phyloP scores from a whole-genome alignment of 2,888 invertebrate species.

The Caenorhabditis becei region DNA sequence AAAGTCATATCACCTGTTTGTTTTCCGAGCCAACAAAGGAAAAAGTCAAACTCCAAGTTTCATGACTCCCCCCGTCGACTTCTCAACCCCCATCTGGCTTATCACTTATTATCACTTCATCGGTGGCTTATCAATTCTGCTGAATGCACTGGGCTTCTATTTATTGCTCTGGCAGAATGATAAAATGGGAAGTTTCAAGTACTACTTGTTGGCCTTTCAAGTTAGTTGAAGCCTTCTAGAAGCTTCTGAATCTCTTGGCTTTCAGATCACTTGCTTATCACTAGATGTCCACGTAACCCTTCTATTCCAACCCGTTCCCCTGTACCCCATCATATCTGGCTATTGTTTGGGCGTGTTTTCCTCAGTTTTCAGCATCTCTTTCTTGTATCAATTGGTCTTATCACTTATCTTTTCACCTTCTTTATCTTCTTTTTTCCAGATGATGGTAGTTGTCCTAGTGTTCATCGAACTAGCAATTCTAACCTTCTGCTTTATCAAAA shows the following conservation, averaged over 20 bases:
- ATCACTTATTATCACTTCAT: slow-evolving; percentile 8
- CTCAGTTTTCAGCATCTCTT: background rate
- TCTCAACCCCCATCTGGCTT: background rate
- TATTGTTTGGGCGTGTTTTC: background rate
- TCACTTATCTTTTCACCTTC: background rate
- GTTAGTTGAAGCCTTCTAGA: background rate
- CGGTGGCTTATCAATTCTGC: background rate
- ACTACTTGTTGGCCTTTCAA: slow-evolving; percentile 20
- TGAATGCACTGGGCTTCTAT: slow-evolving; percentile 15
- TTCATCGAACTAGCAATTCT: background rate
- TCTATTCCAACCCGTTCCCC: slow-evolving; percentile 15
- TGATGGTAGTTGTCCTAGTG: background rate
- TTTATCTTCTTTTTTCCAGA: no score
- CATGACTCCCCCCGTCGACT: background rate
- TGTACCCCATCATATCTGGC: slow-evolving; percentile 25
- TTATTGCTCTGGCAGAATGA: slow-evolving; percentile 19
- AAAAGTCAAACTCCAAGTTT: no score
- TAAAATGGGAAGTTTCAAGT: slow-evolving; percentile 19
- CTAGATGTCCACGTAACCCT: slow-evolving; percentile 18
- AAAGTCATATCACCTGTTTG: no score
- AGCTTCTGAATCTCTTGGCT: no score
- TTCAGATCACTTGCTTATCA: slow-evolving; percentile 14
- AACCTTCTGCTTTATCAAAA: background rate
- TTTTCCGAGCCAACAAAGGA: no score
- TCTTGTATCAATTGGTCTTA: background rate